phyloP scores from a whole-genome alignment of 1,140 invertebrate genomes.

The Trachymyrmex cornetzi region DNA sequence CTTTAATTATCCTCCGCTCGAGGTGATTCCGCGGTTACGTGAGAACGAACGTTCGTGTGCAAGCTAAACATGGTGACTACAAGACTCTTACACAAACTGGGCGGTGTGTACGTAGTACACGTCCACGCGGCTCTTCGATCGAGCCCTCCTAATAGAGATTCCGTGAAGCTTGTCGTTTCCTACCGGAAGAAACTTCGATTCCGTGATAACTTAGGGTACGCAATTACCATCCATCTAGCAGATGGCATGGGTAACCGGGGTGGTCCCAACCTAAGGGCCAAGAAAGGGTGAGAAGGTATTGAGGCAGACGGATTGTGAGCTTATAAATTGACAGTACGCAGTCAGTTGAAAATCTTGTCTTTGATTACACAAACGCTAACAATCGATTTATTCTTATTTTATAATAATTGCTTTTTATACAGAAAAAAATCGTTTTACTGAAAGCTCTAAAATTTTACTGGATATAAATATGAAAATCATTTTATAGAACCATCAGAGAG shows the following conservation, averaged over 20 bases:
- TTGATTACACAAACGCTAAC: not conserved
- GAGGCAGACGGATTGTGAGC: not conserved
- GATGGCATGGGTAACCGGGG: conserved; percentile 45
- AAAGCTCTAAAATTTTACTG: too few species aligned
- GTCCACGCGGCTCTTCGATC: conserved; percentile 57
- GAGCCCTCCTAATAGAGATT: conserved; percentile 69
- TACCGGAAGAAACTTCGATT: conserved; percentile 66
- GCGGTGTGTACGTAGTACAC: conserved; percentile 28
- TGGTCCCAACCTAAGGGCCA: conserved; percentile 20
- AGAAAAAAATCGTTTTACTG: too few species aligned
- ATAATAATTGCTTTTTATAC: not conserved
- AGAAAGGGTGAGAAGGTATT: conserved; percentile 46
- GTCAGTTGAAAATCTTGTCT: conserved; percentile 8
- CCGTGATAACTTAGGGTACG: conserved; percentile 61
- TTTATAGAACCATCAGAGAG: too few species aligned
- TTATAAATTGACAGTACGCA: conserved; percentile 30
- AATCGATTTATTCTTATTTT: not conserved
- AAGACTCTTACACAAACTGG: conserved; percentile 60
- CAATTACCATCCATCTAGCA: conserved; percentile 62
- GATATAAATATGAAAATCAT: too few species aligned
- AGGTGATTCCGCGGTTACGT: conserved; percentile 59
- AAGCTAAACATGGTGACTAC: conserved; percentile 65
- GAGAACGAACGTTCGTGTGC: conserved; percentile 46
- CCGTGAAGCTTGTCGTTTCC: conserved; percentile 66
- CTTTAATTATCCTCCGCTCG: conserved; percentile 69